Evolutionary conservation across 2,888 invertebrate genomes (phyloP), one percentile per base, ranked within the genome.

Genomic region (Ornithoptera alexandrae): DNA sequence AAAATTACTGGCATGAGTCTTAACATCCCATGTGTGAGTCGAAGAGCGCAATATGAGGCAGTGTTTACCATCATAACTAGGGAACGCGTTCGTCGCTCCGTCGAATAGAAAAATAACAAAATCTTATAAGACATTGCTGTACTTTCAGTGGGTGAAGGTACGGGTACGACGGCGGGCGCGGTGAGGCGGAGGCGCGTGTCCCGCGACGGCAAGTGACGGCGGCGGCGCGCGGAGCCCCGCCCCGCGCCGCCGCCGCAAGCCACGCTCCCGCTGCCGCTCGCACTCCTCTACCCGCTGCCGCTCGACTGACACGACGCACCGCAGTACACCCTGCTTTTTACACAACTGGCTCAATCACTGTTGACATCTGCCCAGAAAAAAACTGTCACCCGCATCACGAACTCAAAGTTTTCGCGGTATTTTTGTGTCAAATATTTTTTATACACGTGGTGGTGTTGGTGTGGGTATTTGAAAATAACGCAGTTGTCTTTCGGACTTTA

Each of bases 201-300:
- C 74, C 94, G 95, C 86, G 95, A 95, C 91, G 95, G 94, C 93
- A 95, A 95, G 95, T 96, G 95, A 95, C 94, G 93, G 87, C 88
- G 92, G 94, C 93, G 89, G 83, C 90, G 88, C 88, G 89, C 93
- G 93, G 92, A 87, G 88, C 87, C 86, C 84, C 84, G 84, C 88
- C 87, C 77, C 73, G 78, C 75, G 72, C 70, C 77, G 71, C 76
- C 74, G 64, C 74, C 74, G 65, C 73, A 69, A 67, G 73, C 77
- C 70, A 71, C 74, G 72, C 73, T 73, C 65, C 73, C 75, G 69
- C 62, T 71, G 62, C 69, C 74, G 42, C 74, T 67, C 73, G 74
- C 78, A 75, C 78, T 78, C 72, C 82, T 79, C 67, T 75, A 74
- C 72, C 76, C 73, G 67, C 67, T 71, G 57, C 71, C 64, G 66